Percentiles rank a stretch among this genome's conserved stretches.
Evolutionary conservation across 2,113 vertebrate species (phyloP).

Genomic region (Serinus canaria): DNA sequence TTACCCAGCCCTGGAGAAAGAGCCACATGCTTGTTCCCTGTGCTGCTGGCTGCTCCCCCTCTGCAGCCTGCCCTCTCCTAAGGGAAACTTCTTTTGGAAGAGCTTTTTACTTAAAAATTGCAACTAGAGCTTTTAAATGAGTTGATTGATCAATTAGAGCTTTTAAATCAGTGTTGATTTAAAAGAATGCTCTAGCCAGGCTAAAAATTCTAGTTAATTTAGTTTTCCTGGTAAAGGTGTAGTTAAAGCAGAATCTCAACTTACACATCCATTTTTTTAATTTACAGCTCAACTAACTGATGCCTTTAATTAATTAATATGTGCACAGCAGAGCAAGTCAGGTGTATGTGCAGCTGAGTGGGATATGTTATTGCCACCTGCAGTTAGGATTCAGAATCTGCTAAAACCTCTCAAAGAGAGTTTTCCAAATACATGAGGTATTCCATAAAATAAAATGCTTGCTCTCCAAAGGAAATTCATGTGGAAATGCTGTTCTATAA

Average conservation of each 20-base stretch:
- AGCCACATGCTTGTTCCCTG: neutral
- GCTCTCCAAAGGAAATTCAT: neutral
- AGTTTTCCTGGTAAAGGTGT: neutral
- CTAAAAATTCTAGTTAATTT: neutral
- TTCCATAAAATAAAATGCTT: neutral
- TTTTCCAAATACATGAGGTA: neutral
- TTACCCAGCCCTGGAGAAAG: neutral
- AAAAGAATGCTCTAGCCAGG: neutral
- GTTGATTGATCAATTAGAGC: neutral
- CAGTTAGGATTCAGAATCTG: neutral
- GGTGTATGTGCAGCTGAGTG: neutral
- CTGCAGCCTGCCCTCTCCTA: neutral
- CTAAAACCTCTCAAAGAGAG: neutral
- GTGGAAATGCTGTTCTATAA: neutral
- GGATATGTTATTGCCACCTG: slow-evolving; percentile 1
- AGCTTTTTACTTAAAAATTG: neutral
- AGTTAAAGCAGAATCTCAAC: neutral
- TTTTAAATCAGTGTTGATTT: neutral
- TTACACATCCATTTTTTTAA: neutral
- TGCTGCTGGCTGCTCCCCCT: neutral
- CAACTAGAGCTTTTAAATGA: neutral
- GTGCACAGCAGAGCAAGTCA: neutral
- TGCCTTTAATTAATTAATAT: neutral
- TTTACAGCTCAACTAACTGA: neutral
- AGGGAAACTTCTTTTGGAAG: neutral